phyloP scores from a whole-genome alignment of 2,888 invertebrate genomes.

The Aphodius granarius region DNA sequence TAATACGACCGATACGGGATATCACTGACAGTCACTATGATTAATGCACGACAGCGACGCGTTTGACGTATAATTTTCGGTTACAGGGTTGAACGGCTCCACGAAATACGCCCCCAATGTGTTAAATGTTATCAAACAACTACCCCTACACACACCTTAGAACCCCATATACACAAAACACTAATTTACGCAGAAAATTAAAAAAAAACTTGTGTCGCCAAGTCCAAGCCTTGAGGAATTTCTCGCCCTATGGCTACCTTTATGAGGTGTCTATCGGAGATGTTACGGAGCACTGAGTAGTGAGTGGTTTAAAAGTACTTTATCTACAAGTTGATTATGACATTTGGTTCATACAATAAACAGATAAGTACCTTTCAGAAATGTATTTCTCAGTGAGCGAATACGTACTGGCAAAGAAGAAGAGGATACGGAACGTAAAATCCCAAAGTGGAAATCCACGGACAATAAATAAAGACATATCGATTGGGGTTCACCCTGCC shows the following conservation, averaged over 20 bases:
- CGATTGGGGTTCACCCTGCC: neutral
- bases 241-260: too few species aligned
- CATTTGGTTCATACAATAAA: neutral
- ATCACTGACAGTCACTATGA: slow-evolving; percentile 8
- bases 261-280: too few species aligned
- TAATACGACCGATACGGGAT: slow-evolving; percentile 10
- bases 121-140: neutral
- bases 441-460: neutral
- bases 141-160: neutral
- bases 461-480: neutral
- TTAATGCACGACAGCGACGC: slow-evolving; percentile 5
- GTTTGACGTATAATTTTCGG: slow-evolving; percentile 14
- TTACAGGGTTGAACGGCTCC: neutral
- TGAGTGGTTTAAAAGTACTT: too few species aligned
- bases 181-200: neutral
- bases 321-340: neutral
- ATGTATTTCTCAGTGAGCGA: neutral
- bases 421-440: neutral
- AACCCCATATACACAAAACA: neutral
- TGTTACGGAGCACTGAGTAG: too few species aligned
- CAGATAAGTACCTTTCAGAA: neutral
- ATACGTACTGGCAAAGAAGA: neutral
- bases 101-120: neutral
- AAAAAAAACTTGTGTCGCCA: too few species aligned
- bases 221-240: too few species aligned